Evolutionary conservation across 2,797 vertebrate genomes (phyloP), one percentile per base, ranked within the genome.

Genomic region (Pristis pectinata): DNA sequence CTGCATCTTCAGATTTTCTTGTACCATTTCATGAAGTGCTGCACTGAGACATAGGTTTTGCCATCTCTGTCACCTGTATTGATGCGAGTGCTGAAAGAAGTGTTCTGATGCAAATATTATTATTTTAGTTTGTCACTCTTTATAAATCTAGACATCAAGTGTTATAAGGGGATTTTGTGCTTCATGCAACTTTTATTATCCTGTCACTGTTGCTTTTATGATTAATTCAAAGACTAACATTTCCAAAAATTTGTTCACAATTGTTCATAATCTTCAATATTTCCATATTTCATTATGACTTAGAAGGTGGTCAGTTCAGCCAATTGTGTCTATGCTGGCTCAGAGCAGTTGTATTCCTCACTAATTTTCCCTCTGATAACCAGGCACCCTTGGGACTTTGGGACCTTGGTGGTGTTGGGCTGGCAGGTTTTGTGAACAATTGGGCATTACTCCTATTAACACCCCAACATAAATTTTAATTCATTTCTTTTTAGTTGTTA

Each of bases 1-100:
- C 92, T 34, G 27, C 44, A 76, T 76, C 44, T 49, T 94, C 44
- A 94, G 87, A 67, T 67, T 91, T 91, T 91, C 59, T 91, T 67
- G n/a, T 67, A 67, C 37, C n/a, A 1, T 76, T 94, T 76, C 49
- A 94, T 53, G 72, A 76, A 56, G 72, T 94, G 15, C 70, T 22
- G 11, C 49, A 76, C 27, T 30, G 44, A 94, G 92, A 94, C 41
- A 5, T 0, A 34, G 92, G 41, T 34, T 94, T 94, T 76, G 53
- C 44, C 30, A 53, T 76, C 44, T 76, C 70, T 93, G 41, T 72
- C 41, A 24, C 44, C 67, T 34, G 15, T 94, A 94, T 76, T 94
- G 30, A 94, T 94, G 44, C 94, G 44, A 93, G 44, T 1, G 30
- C 41, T 53, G 91, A 22, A 70, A 93, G 59, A 70, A 93, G 44